Evolutionary conservation across 1,140 invertebrate genomes (phyloP).

Genomic region (Limonius californicus): DNA sequence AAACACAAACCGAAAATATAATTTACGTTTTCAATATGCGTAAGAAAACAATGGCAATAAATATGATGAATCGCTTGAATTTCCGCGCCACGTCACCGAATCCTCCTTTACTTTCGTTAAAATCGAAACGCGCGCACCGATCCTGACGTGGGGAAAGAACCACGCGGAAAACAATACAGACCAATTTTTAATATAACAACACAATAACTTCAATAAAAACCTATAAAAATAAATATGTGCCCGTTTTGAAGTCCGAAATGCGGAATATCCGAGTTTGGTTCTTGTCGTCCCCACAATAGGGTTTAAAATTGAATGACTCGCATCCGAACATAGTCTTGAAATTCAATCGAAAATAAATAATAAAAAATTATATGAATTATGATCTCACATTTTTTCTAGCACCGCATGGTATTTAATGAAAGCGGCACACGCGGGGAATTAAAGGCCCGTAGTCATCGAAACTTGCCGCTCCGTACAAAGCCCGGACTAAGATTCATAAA

Average conservation of each 20-base stretch:
- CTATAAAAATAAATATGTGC: slow-evolving; percentile 24
- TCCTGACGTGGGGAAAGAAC: neutral
- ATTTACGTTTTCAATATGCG: neutral
- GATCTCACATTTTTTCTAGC: slow-evolving; percentile 26
- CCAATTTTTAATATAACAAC: slow-evolving; percentile 27
- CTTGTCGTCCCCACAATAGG: neutral
- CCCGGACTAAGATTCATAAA: neutral
- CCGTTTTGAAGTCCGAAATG: slow-evolving; percentile 10
- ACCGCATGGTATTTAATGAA: neutral
- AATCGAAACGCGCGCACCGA: too few relatives aligned
- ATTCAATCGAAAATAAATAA: slow-evolving; percentile 31
- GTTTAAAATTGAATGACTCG: neutral
- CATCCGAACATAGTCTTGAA: slow-evolving; percentile 18
- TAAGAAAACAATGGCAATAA: slow-evolving; percentile 23
- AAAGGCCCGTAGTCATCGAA: too few relatives aligned
- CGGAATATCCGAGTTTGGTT: neutral
- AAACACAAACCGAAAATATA: neutral
- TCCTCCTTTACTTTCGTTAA: too few relatives aligned
- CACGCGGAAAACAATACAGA: slow-evolving; percentile 6
- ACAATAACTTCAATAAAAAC: slow-evolving; percentile 28
- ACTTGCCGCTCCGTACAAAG: neutral
- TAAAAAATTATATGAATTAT: slow-evolving; percentile 28
- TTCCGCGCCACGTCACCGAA: too few relatives aligned
- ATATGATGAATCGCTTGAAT: slow-evolving; percentile 4
- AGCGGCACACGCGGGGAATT: neutral